phyloP scores from a whole-genome alignment of 2,113 vertebrate genomes.

The Uropsilus gracilis region DNA sequence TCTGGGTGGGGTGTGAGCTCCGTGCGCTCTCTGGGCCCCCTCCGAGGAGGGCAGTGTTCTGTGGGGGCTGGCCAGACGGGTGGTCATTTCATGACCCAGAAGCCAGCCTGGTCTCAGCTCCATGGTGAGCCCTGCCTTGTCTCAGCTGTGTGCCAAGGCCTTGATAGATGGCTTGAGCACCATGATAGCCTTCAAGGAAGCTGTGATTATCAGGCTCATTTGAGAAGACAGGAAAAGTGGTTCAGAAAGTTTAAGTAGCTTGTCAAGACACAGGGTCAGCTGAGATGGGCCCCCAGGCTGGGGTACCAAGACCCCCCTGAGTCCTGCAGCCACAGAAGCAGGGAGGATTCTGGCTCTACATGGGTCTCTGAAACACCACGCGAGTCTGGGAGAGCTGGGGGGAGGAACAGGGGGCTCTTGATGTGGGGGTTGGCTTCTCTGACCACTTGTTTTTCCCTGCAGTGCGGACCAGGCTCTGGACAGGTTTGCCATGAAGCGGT shows the following conservation, averaged over 20 bases:
- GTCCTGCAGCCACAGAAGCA: rapidly evolving
- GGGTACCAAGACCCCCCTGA: background rate
- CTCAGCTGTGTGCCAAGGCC: background rate
- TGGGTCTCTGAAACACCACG: too few relatives aligned
- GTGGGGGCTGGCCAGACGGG: background rate
- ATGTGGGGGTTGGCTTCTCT: background rate
- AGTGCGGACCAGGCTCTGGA: slow-evolving; percentile 98
- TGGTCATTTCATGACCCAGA: background rate
- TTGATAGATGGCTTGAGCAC: background rate
- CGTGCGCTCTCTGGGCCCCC: background rate
- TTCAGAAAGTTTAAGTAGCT: background rate
- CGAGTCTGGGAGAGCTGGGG: background rate
- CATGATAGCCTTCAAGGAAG: background rate
- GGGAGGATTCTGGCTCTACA: background rate
- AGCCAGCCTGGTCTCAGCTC: background rate
- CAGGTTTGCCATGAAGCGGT: slow-evolving; percentile 99
- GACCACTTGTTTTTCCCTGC: background rate
- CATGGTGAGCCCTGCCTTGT: background rate
- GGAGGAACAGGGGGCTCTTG: background rate
- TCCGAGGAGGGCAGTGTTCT: background rate
- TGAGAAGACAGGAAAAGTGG: background rate
- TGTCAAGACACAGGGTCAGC: background rate
- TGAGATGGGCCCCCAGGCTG: background rate
- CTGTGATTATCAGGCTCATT: background rate
- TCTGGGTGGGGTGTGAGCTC: background rate